Percentiles rank a stretch among this genome's conserved stretches.
phyloP scores from a whole-genome alignment of 2,888 invertebrate species.

The Drosophila mimica region DNA sequence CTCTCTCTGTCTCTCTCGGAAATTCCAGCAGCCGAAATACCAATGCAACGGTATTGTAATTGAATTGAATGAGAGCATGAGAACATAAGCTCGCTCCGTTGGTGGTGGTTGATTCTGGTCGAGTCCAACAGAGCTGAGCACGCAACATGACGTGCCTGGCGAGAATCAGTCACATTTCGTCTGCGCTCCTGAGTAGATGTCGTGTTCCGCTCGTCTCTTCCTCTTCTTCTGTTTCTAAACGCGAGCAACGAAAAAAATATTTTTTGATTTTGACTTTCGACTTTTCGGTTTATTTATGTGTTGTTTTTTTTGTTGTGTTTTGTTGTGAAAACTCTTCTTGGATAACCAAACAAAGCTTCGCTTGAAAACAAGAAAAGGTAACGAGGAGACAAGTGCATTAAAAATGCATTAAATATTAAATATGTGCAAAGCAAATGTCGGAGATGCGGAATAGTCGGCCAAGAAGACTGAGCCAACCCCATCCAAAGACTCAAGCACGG shows the following conservation, averaged over 20 bases:
- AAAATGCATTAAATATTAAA: constrained; percentile 33
- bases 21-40: constrained; percentile 21
- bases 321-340: constrained; percentile 17
- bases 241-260: constrained; percentile 17
- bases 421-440: background rate
- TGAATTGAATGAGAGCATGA: background rate
- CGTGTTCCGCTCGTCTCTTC: constrained; percentile 3
- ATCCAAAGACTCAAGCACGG: background rate
- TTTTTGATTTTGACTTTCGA: constrained; percentile 20
- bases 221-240: background rate
- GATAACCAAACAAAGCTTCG: constrained; percentile 2
- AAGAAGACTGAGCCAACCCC: constrained; percentile 8
- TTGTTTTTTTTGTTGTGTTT: constrained; percentile 2
- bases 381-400: constrained; percentile 39
- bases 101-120: constrained; percentile 15
- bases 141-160: constrained; percentile 56
- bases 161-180: constrained; percentile 68
- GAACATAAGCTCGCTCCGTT: constrained; percentile 9
- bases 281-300: background rate
- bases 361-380: constrained; percentile 27
- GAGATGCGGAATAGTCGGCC: background rate
- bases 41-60: constrained; percentile 9
- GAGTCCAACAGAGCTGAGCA: constrained; percentile 42
- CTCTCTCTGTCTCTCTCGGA: background rate
- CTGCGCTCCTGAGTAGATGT: constrained; percentile 48